Conservation (phyloP, 2,888 invertebrate species). For the Tetropium fuscum region DNA sequence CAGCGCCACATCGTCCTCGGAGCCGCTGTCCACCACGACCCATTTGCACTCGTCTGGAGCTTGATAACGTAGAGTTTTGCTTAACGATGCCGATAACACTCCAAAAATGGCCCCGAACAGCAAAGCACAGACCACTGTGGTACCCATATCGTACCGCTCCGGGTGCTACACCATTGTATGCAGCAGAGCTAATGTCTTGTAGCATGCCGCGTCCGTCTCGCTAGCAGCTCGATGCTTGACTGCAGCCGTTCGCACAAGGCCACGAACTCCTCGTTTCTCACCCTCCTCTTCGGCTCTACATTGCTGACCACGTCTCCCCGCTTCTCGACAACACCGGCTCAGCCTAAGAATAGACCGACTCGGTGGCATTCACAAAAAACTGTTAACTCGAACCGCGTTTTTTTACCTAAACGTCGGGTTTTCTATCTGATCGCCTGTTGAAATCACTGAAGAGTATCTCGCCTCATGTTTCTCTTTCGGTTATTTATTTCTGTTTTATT, state of each 20-base stretch:
- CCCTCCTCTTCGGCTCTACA: conserved; percentile 53
- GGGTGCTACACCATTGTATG: conserved; percentile 58
- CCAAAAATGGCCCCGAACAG: conserved; percentile 73
- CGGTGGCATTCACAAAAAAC: conserved; percentile 66
- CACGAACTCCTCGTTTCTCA: conserved; percentile 64
- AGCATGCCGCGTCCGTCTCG: conserved; percentile 69
- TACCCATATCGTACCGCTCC: conserved; percentile 62
- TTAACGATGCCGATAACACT: conserved; percentile 71
- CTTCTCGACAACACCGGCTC: conserved; percentile 56
- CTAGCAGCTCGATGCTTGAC: conserved; percentile 71
- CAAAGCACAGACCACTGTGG: conserved; percentile 71
- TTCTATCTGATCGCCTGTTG: conserved; percentile 62
- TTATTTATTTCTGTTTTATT: conserved; percentile 36
- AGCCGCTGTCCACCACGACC: conserved; percentile 76
- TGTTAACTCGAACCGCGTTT: conserved; percentile 57
- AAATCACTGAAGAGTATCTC: conserved; percentile 58
- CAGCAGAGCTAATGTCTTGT: conserved; percentile 52
- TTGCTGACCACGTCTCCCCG: conserved; percentile 51
- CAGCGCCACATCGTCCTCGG: conserved; percentile 75
- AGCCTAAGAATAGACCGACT: conserved; percentile 62
- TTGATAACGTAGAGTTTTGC: conserved; percentile 77
- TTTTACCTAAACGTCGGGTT: conserved; percentile 60
- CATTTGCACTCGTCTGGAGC: conserved; percentile 87
- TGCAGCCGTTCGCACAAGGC: conserved; percentile 66
- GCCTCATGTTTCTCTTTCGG: conserved; percentile 35